phyloP scores from a whole-genome alignment of 2,888 invertebrate species.

The Nephrotoma guestfalica region DNA sequence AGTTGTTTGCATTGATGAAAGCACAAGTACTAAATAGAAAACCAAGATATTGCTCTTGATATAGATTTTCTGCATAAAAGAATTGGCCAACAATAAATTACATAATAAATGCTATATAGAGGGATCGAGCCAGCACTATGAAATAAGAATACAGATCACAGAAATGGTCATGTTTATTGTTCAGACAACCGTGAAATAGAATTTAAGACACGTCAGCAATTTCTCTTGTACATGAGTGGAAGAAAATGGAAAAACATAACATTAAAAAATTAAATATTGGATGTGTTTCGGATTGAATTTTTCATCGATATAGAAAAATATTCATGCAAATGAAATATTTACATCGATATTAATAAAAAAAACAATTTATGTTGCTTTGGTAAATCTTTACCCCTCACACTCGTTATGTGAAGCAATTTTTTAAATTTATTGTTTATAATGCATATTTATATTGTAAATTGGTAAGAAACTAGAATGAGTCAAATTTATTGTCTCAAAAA shows the following conservation, averaged over 20 bases:
- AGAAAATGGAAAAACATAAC: background rate
- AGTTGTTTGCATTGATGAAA: background rate
- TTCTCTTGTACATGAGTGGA: background rate
- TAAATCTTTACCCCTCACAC: no score
- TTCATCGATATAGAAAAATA: background rate
- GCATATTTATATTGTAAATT: no score
- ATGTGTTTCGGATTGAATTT: background rate
- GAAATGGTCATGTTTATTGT: background rate
- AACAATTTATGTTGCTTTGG: no score
- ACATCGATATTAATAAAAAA: background rate
- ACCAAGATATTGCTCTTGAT: background rate
- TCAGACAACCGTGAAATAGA: slow-evolving; percentile 2
- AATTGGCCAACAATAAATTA: background rate
- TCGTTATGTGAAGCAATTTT: no score
- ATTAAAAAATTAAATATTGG: background rate
- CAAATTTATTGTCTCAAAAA: no score
- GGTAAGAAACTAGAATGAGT: no score
- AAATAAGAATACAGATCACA: background rate
- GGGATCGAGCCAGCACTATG: background rate
- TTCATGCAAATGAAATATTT: background rate
- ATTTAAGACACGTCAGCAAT: slow-evolving; percentile 1
- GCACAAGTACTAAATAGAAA: background rate
- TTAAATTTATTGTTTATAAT: no score
- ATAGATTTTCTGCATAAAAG: background rate
- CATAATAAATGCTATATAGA: background rate